Evolutionary conservation across 2,888 invertebrate species (phyloP).

Genomic region (Tipula unca): DNA sequence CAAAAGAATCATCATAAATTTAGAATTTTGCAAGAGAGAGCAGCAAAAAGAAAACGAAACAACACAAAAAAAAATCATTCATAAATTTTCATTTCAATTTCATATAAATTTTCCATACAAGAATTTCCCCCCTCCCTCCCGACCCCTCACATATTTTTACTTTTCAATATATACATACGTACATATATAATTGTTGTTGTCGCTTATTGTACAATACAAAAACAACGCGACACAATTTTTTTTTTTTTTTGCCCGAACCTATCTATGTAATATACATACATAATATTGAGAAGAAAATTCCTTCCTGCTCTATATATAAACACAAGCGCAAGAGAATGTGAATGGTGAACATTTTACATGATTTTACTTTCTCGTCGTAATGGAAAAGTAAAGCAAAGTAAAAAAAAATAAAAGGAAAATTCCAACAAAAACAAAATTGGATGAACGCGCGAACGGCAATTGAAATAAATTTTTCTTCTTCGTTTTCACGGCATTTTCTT

Average conservation of each 20-base stretch:
- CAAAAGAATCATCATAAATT: constrained; percentile 4
- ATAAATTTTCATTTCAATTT: background rate
- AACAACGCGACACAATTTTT: background rate
- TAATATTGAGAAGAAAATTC: background rate
- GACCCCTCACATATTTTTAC: background rate
- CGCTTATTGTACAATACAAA: background rate
- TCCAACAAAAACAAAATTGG: background rate
- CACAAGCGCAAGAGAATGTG: background rate
- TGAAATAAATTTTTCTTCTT: constrained; percentile 8
- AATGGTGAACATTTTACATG: constrained; percentile 4
- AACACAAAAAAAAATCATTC: background rate
- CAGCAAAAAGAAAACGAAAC: background rate
- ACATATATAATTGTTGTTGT: background rate
- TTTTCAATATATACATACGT: background rate
- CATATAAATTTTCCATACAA: background rate
- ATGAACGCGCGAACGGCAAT: constrained; percentile 8
- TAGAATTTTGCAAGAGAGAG: background rate
- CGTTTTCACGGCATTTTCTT: background rate
- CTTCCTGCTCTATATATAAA: background rate
- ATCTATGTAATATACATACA: background rate
- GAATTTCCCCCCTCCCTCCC: background rate
- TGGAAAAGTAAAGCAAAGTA: background rate
- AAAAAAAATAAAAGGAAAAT: background rate
- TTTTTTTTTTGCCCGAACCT: background rate
- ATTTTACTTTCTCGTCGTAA: constrained; percentile 14